A percentile compares a stretch with the other conserved stretches of the same genome.
These are phyloP conservation scores for Fregetta grallaria DNA, from an alignment of 2,113 vertebrate genomes.

Conservation along the genomic window DNA sequence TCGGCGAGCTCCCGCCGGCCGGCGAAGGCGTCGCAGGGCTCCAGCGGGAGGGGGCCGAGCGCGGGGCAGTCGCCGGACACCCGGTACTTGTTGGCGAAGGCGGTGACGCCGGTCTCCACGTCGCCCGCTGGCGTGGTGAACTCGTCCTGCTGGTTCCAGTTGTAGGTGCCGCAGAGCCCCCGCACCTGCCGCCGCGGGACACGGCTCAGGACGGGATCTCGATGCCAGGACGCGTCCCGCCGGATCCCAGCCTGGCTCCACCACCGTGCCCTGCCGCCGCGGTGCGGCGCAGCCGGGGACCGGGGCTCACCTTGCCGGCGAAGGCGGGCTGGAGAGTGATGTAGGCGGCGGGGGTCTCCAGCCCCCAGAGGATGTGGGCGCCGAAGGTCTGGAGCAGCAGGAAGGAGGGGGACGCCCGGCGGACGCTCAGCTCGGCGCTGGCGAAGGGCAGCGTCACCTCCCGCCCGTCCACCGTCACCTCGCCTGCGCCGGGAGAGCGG, in stretches of 20 bases:
- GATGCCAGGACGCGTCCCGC: not conserved
- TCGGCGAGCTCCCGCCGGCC: slow-evolving; percentile 75
- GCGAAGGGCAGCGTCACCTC: slow-evolving; percentile 78
- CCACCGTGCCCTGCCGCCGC: not conserved
- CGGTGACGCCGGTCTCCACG: slow-evolving; percentile 74
- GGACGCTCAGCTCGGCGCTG: slow-evolving; percentile 68
- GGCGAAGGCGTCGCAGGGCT: slow-evolving; percentile 76
- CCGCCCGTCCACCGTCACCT: slow-evolving; percentile 77
- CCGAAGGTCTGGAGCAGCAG: slow-evolving; percentile 81
- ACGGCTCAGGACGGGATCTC: not conserved
- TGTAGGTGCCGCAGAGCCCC: slow-evolving; percentile 90
- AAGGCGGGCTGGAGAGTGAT: slow-evolving; percentile 85
- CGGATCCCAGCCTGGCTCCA: not conserved
- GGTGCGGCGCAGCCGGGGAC: fast-evolving
- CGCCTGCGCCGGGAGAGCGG: slow-evolving; percentile 55
- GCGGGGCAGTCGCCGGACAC: slow-evolving; percentile 60
- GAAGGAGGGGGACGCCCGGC: slow-evolving; percentile 81
- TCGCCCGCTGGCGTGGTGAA: slow-evolving; percentile 88
- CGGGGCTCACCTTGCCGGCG: slow-evolving; percentile 76
- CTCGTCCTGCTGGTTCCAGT: slow-evolving; percentile 88
- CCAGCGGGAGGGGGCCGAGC: not conserved
- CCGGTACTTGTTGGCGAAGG: slow-evolving; percentile 82
- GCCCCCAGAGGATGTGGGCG: slow-evolving; percentile 82
- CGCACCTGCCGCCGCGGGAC: slow-evolving; percentile 73
- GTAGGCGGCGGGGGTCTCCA: slow-evolving; percentile 74